Evolutionary conservation across 2,797 vertebrate genomes (phyloP).

Genomic region (Coilia nasus): DNA sequence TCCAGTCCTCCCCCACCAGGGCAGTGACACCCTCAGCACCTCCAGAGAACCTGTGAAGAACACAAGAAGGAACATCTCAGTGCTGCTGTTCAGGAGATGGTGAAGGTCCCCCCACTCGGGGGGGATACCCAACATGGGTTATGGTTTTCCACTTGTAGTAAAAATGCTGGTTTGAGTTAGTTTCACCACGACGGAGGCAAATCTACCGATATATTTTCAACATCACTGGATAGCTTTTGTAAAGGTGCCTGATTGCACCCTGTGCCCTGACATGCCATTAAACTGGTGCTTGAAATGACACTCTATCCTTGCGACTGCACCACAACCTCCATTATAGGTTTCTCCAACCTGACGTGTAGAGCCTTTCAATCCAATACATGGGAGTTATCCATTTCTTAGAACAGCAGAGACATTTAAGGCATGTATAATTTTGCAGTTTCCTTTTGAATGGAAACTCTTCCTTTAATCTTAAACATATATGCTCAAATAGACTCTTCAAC

Average conservation of each 20-base stretch:
- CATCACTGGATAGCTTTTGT: background rate
- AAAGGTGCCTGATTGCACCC: background rate
- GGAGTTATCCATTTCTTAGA: background rate
- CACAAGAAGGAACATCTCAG: slow-evolving; percentile 52
- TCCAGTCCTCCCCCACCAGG: slow-evolving; percentile 58
- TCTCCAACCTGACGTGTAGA: background rate
- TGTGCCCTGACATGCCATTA: background rate
- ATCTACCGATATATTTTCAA: background rate
- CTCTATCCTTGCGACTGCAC: background rate
- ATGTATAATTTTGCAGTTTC: background rate
- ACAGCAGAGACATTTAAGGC: background rate
- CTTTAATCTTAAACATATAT: background rate
- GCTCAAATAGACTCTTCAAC: background rate
- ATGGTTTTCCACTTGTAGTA: background rate
- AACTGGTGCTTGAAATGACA: background rate
- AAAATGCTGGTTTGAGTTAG: background rate
- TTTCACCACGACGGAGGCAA: background rate
- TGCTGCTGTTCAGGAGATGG: background rate
- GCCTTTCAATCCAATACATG: background rate
- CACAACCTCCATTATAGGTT: background rate
- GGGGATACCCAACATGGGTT: too few species aligned
- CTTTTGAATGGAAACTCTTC: background rate
- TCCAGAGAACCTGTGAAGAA: slow-evolving; percentile 67
- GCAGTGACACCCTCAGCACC: slow-evolving; percentile 54
- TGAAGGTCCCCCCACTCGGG: too few species aligned